Evolutionary conservation across 2,888 invertebrate species (phyloP).

Genomic region (Ectemnius lituratus): DNA sequence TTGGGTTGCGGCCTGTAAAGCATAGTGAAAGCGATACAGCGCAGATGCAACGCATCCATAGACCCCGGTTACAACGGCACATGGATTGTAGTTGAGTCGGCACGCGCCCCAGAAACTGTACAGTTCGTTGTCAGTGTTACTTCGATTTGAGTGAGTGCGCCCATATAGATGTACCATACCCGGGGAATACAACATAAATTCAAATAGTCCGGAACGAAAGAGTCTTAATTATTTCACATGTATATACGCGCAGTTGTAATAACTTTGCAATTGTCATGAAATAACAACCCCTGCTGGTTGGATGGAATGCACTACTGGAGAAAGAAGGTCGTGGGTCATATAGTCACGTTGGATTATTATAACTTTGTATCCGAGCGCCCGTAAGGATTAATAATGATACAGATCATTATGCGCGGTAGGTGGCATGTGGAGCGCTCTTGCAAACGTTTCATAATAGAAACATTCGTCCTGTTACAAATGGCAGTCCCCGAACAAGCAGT

Average conservation of each 20-base stretch:
- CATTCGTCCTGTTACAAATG: too few relatives aligned
- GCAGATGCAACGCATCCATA: slow-evolving; percentile 4
- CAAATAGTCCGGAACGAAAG: slow-evolving; percentile 22
- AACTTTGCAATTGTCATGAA: slow-evolving; percentile 15
- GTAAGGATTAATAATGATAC: too few relatives aligned
- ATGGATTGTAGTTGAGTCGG: slow-evolving; percentile 50
- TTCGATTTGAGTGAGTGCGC: too few relatives aligned
- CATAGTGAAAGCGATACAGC: slow-evolving; percentile 48
- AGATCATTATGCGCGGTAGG: too few relatives aligned
- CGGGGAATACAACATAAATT: slow-evolving; percentile 39
- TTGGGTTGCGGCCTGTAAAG: slow-evolving; percentile 38
- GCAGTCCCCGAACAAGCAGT: too few relatives aligned
- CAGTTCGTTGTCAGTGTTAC: slow-evolving; percentile 17
- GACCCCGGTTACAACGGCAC: slow-evolving; percentile 36
- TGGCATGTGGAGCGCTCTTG: too few relatives aligned
- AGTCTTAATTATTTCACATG: slow-evolving; percentile 31
- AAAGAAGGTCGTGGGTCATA: too few relatives aligned
- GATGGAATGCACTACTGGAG: too few relatives aligned
- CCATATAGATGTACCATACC: too few relatives aligned
- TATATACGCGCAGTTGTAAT: neutral
- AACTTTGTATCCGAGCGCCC: too few relatives aligned
- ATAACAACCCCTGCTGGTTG: neutral
- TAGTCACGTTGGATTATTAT: too few relatives aligned
- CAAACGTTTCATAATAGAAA: too few relatives aligned
- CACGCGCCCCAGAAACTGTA: slow-evolving; percentile 43